Evolutionary conservation across 1,140 invertebrate genomes (phyloP).

Genomic region (Orchestia grillus): DNA sequence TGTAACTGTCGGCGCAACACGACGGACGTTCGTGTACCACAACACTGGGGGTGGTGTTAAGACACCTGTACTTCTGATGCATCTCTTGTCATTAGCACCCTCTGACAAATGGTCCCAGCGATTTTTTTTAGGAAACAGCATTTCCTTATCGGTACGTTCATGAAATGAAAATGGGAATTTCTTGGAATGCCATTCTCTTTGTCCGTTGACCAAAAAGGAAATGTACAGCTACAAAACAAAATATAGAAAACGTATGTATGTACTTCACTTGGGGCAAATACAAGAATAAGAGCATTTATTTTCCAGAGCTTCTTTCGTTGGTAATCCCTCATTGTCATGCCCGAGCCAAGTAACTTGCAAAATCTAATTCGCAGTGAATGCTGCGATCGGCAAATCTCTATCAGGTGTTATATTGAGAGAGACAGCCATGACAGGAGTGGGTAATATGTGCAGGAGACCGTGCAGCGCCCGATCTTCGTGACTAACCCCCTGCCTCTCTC

Average conservation of each 20-base stretch:
- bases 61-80: slow-evolving; percentile 52
- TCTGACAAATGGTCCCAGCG: slow-evolving; percentile 33
- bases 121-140: not conserved
- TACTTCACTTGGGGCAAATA: not conserved
- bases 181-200: not conserved
- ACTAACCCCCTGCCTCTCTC: slow-evolving; percentile 49
- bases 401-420: slow-evolving; percentile 43
- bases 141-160: not conserved
- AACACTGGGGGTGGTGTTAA: slow-evolving; percentile 33
- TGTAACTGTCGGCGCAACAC: slow-evolving; percentile 41
- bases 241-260: not conserved
- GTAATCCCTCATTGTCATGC: not conserved
- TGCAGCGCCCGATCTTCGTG: slow-evolving; percentile 39
- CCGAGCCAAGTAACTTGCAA: not conserved
- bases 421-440: slow-evolving; percentile 15
- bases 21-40: slow-evolving; percentile 34
- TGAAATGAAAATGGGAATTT: not conserved
- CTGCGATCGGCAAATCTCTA: not conserved
- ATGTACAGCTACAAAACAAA: not conserved
- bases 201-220: not conserved
- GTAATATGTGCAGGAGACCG: slow-evolving; percentile 48
- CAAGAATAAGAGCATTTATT: not conserved
- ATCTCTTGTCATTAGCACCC: slow-evolving; percentile 49
- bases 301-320: not conserved
- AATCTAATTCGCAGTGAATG: not conserved